Percentiles rank a stretch among this genome's conserved stretches.
Evolutionary conservation across 2,113 vertebrate species (phyloP).

Genomic region (Alethe diademata): DNA sequence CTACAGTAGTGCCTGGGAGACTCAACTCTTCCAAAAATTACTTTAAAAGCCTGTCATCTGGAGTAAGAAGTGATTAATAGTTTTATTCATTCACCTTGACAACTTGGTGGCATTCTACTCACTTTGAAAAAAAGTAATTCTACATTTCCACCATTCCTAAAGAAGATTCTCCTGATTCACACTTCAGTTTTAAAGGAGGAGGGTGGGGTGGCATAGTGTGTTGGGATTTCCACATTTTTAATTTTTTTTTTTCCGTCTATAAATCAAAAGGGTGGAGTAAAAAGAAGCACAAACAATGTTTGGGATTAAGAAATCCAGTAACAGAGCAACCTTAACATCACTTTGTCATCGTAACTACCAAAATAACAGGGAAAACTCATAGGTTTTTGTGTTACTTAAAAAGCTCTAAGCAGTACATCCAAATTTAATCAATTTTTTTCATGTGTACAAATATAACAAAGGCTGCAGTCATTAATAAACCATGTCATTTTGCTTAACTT

Average conservation of each 20-base stretch:
- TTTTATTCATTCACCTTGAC: background rate
- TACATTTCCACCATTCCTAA: background rate
- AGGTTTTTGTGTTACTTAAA: background rate
- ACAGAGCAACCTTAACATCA: background rate
- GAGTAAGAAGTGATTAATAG: background rate
- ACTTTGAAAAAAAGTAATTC: background rate
- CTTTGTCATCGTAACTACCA: background rate
- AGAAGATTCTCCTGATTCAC: background rate
- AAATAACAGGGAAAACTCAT: background rate
- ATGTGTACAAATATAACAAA: background rate
- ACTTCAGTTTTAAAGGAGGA: background rate
- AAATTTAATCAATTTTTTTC: background rate
- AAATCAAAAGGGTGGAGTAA: background rate
- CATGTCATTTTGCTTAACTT: background rate
- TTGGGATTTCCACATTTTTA: background rate
- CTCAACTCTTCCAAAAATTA: background rate
- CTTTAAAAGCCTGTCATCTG: background rate
- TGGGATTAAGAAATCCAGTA: background rate
- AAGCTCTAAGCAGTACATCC: background rate
- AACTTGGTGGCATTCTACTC: background rate
- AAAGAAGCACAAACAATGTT: background rate
- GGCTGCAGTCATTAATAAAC: constrained; percentile 11
- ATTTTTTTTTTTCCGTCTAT: background rate
- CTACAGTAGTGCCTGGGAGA: background rate
- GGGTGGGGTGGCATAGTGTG: fast-evolving